Evolutionary conservation across 1,140 invertebrate species (phyloP).

Genomic region (Nasonia vitripennis): DNA sequence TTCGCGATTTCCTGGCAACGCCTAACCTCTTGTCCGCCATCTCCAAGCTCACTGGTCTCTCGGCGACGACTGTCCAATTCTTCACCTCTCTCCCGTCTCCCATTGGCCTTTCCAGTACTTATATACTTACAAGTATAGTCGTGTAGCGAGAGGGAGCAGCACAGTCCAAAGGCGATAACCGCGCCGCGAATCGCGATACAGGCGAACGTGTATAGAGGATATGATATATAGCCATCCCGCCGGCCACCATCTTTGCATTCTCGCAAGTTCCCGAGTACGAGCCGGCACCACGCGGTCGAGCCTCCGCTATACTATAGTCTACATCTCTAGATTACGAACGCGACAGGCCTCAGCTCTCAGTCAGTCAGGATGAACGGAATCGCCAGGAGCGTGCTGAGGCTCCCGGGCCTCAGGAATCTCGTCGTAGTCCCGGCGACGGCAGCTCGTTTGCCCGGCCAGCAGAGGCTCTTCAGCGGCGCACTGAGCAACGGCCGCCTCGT

Average conservation of each 20-base stretch:
- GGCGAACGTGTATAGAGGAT: too few species aligned
- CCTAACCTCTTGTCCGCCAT: too few species aligned
- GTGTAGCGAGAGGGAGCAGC: too few species aligned
- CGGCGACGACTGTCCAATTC: too few species aligned
- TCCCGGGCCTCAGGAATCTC: slow-evolving; percentile 29
- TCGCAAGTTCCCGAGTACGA: neutral
- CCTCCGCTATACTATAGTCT: neutral
- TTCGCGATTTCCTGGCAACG: too few species aligned
- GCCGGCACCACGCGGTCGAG: slow-evolving; percentile 8
- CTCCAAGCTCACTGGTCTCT: too few species aligned
- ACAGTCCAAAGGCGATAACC: too few species aligned
- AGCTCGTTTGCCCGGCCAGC: neutral
- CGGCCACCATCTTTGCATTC: slow-evolving; percentile 27
- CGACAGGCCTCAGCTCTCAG: neutral
- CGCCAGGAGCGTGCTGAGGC: slow-evolving; percentile 74
- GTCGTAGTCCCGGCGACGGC: neutral
- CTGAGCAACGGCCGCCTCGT: slow-evolving; percentile 17
- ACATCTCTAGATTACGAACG: neutral
- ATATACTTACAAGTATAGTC: too few species aligned
- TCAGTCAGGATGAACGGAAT: slow-evolving; percentile 81
- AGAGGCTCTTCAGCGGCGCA: slow-evolving; percentile 2
- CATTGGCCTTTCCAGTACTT: too few species aligned
- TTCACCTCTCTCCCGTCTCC: too few species aligned
- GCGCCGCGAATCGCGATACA: too few species aligned
- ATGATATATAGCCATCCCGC: neutral